Evolutionary conservation across 92 coral and sea anemone genomes (phyloP).

Genomic region (Phymanthus crucifer): DNA sequence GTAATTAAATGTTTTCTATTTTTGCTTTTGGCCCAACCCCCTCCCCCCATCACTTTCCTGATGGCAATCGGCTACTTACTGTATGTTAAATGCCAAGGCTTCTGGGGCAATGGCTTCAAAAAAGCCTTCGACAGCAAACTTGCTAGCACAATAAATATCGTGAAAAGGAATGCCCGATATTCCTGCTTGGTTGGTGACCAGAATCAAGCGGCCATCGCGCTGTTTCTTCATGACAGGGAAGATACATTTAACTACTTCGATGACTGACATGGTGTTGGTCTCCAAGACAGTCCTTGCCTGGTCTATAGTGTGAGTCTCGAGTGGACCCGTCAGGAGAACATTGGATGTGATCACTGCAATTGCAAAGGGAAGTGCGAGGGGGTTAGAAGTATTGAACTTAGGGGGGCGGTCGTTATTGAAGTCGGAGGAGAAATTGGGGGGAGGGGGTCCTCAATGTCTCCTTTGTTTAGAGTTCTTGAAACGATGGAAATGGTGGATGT

Average conservation of each 20-base stretch:
- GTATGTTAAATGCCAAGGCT: slow-evolving; percentile 85
- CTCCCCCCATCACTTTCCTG: too few species aligned
- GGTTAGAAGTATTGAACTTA: too few species aligned
- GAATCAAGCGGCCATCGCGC: slow-evolving; percentile 81
- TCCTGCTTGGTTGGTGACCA: slow-evolving; percentile 94
- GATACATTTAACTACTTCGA: slow-evolving; percentile 68
- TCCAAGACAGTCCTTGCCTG: slow-evolving; percentile 89
- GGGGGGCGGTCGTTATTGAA: too few species aligned
- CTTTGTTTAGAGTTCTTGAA: too few species aligned
- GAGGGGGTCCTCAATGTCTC: too few species aligned
- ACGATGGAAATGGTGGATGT: too few species aligned
- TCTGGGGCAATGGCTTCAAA: slow-evolving; percentile 95
- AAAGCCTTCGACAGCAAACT: slow-evolving; percentile 96
- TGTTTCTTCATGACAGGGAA: slow-evolving; percentile 92
- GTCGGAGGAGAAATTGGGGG: too few species aligned
- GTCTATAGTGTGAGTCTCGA: slow-evolving; percentile 90
- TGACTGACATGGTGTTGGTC: slow-evolving; percentile 82
- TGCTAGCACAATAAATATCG: slow-evolving; percentile 89
- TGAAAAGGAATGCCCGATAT: slow-evolving; percentile 91
- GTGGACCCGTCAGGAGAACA: slow-evolving; percentile 83
- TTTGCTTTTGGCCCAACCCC: too few species aligned
- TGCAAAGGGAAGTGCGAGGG: background rate
- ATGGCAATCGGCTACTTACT: slow-evolving; percentile 58
- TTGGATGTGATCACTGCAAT: slow-evolving; percentile 85
- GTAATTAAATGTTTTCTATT: too few species aligned